Percentiles rank a stretch among this genome's conserved stretches.
phyloP scores from a whole-genome alignment of 2,113 vertebrate species.

The Stercorarius parasiticus region DNA sequence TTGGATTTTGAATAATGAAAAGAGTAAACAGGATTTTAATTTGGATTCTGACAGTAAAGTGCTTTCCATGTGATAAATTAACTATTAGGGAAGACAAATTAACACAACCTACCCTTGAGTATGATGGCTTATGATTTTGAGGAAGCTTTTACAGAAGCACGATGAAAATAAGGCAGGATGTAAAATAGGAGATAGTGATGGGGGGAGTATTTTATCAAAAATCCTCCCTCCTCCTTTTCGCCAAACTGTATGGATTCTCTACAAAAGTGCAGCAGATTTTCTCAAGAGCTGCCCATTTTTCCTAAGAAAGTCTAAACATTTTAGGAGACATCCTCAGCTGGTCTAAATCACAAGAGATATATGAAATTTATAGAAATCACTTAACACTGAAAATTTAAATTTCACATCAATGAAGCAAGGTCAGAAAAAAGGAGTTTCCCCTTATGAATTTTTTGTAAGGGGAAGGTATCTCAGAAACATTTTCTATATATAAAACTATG shows the following conservation, averaged over 20 bases:
- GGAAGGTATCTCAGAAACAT: not conserved
- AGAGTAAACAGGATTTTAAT: conserved; percentile 56
- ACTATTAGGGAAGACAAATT: conserved; percentile 45
- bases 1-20: conserved; percentile 49
- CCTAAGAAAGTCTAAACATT: not conserved
- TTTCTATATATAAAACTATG: not conserved
- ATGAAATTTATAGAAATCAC: not conserved
- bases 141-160: conserved; percentile 29
- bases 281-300: not conserved
- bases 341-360: not conserved
- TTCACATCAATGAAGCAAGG: not conserved
- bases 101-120: conserved; percentile 1
- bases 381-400: not conserved
- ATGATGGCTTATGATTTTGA: conserved; percentile 36
- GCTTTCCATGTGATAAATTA: conserved; percentile 45
- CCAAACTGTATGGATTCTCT: not conserved
- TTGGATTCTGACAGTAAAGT: conserved; percentile 50
- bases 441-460: not conserved
- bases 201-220: not conserved
- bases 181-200: not conserved
- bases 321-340: not conserved
- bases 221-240: not conserved
- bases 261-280: not conserved
- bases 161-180: conserved; percentile 19
- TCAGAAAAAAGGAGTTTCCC: not conserved